Conservation (phyloP, 2,797 vertebrate genomes). For the Eupleurogrammus muticus region DNA sequence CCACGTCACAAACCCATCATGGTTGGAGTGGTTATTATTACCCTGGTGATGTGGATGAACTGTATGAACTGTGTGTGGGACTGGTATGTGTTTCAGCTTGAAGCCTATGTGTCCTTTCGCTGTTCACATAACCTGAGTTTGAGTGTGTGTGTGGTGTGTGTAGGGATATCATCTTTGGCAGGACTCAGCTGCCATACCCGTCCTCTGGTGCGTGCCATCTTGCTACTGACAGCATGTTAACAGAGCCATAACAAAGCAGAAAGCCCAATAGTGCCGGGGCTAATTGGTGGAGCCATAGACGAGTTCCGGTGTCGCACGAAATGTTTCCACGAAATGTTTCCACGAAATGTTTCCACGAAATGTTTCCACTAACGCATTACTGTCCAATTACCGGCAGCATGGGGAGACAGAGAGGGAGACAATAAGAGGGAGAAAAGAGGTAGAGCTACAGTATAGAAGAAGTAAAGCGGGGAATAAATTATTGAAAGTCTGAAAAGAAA, state of each 20-base stretch:
- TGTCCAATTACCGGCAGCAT: slow-evolving; percentile 66
- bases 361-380: slow-evolving; percentile 67
- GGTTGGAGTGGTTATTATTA: slow-evolving; percentile 42
- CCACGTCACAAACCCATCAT: slow-evolving; percentile 43
- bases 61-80: not conserved
- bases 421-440: slow-evolving; percentile 12
- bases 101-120: slow-evolving; percentile 18
- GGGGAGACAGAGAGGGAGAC: slow-evolving; percentile 38
- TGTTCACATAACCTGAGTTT: slow-evolving; percentile 40
- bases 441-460: not conserved
- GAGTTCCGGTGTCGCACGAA: slow-evolving; percentile 50
- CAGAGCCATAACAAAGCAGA: slow-evolving; percentile 68
- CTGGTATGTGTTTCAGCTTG: slow-evolving; percentile 17
- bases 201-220: slow-evolving; percentile 57
- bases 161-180: slow-evolving; percentile 52
- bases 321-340: too few species aligned
- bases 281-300: slow-evolving; percentile 73
- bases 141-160: not conserved
- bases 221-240: slow-evolving; percentile 69
- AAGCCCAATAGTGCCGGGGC: slow-evolving; percentile 59
- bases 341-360: slow-evolving; percentile 70
- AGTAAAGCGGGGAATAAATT: slow-evolving; percentile 5
- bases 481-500: slow-evolving; percentile 18
- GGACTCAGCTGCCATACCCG: slow-evolving; percentile 47
- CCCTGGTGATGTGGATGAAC: slow-evolving; percentile 34